Evolutionary conservation across 2,888 invertebrate species (phyloP), one percentile per base, ranked within the genome.

Genomic region (Ochropacha duplaris): DNA sequence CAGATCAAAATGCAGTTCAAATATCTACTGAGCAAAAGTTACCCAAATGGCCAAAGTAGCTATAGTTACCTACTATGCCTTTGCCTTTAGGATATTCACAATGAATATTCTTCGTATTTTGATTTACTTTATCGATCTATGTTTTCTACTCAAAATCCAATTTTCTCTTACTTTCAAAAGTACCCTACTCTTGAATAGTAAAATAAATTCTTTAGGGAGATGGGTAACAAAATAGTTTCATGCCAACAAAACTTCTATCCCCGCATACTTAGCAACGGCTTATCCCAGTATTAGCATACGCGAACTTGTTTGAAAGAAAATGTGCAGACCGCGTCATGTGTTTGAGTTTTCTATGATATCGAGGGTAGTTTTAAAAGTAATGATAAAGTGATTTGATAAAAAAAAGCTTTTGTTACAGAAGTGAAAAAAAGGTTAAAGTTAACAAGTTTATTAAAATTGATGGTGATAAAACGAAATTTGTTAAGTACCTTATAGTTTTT

Each of bases 231-330:
- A 78, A 75, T 79, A 83, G 80, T 83, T 81, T 68, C 71, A 76
- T 69, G 72, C 69, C 64, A 74, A 75, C 76, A 80, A 84, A 86
- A 71, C 84, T 81, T 56, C 19, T 44, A 19, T 19, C 19, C 58
- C 36, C 58, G 59, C 61, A 66, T 52, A 73, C 71, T 71, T 67
- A 69, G 68, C 68, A 66, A 57, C 64, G 71, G 81, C 76, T 82
- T 81, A 86, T 84, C 86, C 84, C 79, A 16, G 74, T 78, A 88
- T 89, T 88, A 88, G 80, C 85, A 89, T 89, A 82, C 72, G 78
- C 69, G 69, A 84, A 86, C 68, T 76, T 77, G 59, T 44, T 44
- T 19, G 59, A 65, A 74, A 52, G 31, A 67, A 77, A 76, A 69
- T 74, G 68, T 74, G 71, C 69, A 71, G 71, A 73, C 68, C 65